Percentiles rank a stretch among this genome's conserved stretches.
Evolutionary conservation across 2,113 vertebrate genomes (phyloP).

Genomic region (Labeo rohita): DNA sequence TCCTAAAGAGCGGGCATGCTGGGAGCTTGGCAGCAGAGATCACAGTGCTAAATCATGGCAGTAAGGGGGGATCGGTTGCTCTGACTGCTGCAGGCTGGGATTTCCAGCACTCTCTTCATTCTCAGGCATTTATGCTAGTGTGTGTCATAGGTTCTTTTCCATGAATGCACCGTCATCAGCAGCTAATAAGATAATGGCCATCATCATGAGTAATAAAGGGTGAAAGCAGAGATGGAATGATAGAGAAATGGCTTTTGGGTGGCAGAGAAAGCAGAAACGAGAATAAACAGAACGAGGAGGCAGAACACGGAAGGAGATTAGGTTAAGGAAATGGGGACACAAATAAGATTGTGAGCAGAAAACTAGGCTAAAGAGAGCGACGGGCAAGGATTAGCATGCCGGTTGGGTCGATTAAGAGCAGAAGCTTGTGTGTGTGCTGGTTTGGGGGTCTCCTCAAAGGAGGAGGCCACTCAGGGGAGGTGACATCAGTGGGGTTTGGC

Average conservation of each 20-base stretch:
- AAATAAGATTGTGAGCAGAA: not conserved
- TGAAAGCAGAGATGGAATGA: conserved; percentile 5
- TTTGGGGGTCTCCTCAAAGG: conserved; percentile 19
- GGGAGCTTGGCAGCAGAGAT: conserved; percentile 32
- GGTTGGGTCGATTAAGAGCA: conserved; percentile 39
- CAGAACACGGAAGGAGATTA: not conserved
- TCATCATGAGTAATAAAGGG: conserved; percentile 52
- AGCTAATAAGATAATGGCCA: conserved; percentile 53
- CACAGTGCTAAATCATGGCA: conserved; percentile 43
- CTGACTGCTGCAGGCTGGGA: conserved; percentile 4
- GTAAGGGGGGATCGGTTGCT: not conserved
- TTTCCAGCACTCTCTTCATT: conserved; percentile 5
- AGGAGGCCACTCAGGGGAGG: conserved; percentile 19
- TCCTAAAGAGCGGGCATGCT: conserved; percentile 1
- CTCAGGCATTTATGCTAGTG: conserved; percentile 17
- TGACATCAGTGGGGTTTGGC: conserved; percentile 41
- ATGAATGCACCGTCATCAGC: conserved; percentile 43
- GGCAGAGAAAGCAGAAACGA: not conserved
- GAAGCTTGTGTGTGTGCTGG: conserved; percentile 13
- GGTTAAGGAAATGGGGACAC: conserved; percentile 2
- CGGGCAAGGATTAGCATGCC: conserved; percentile 45
- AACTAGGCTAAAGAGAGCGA: conserved; percentile 8
- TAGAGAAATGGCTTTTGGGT: not conserved
- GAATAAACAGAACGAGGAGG: not conserved
- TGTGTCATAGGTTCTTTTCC: conserved; percentile 48